These are phyloP conservation scores for Coenobita brevimanus DNA, from an alignment of 1,140 invertebrate species.

Conservation along the genomic window DNA sequence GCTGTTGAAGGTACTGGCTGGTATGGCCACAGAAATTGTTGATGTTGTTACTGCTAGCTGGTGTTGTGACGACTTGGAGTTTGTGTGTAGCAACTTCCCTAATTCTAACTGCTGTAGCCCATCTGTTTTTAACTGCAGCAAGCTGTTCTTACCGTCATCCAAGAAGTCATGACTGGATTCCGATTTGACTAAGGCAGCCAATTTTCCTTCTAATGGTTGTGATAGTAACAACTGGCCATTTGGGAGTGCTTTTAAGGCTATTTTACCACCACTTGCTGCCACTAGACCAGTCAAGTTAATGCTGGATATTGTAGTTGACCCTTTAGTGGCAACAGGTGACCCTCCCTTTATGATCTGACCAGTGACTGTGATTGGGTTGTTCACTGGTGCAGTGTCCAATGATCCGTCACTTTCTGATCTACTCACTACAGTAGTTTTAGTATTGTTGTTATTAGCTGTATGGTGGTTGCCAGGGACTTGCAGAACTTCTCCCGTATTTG, in stretches of 20 bases:
- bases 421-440: neutral
- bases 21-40: slow-evolving; percentile 52
- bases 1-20: slow-evolving; percentile 44
- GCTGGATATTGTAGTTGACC: slow-evolving; percentile 49
- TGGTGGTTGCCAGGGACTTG: slow-evolving; percentile 57
- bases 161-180: slow-evolving; percentile 24
- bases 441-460: slow-evolving; percentile 11
- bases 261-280: slow-evolving; percentile 49
- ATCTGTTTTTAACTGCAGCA: slow-evolving; percentile 52
- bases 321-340: slow-evolving; percentile 26
- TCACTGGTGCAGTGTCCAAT: neutral
- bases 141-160: slow-evolving; percentile 39
- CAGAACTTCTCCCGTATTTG: slow-evolving; percentile 58
- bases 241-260: slow-evolving; percentile 49
- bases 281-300: slow-evolving; percentile 47
- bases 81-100: slow-evolving; percentile 40
- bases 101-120: slow-evolving; percentile 48
- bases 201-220: slow-evolving; percentile 56
- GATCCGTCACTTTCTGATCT: slow-evolving; percentile 36
- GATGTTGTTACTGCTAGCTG: slow-evolving; percentile 50
- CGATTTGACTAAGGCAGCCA: slow-evolving; percentile 51
- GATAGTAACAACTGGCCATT: slow-evolving; percentile 52
- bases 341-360: slow-evolving; percentile 60
- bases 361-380: slow-evolving; percentile 42
- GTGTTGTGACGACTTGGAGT: slow-evolving; percentile 47